A percentile compares a stretch with the other conserved stretches of the same genome.
phyloP scores from a whole-genome alignment of 2,888 invertebrate genomes.

The Stenoptilia bipunctidactyla region DNA sequence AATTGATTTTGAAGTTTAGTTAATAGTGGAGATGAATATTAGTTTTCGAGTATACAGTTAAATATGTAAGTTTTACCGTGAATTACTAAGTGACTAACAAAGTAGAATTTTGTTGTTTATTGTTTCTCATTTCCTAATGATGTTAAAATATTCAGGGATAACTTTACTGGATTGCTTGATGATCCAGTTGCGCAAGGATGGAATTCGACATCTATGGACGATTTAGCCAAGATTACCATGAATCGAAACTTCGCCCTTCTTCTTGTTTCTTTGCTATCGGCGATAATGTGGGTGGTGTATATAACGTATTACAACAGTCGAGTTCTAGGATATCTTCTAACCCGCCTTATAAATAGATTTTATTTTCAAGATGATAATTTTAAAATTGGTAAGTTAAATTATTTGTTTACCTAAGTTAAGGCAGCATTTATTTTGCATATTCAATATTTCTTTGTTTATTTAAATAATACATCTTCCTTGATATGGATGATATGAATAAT shows the following conservation, averaged over 20 bases:
- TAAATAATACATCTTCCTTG: too few species aligned
- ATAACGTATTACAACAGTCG: slow-evolving; percentile 96
- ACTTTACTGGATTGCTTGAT: slow-evolving; percentile 7
- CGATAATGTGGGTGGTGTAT: slow-evolving; percentile 93
- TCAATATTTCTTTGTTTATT: too few species aligned
- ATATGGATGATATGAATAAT: too few species aligned
- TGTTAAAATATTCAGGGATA: background rate
- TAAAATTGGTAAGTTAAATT: slow-evolving; percentile 86
- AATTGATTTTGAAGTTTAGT: too few species aligned
- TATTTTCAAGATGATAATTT: slow-evolving; percentile 89
- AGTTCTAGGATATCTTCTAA: slow-evolving; percentile 90
- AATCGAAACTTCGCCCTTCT: slow-evolving; percentile 83
- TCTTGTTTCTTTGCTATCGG: slow-evolving; percentile 84
- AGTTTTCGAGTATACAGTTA: too few species aligned
- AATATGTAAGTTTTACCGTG: too few species aligned
- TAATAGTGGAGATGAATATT: too few species aligned
- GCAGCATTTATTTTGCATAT: too few species aligned
- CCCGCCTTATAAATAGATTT: slow-evolving; percentile 89
- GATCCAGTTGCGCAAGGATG: slow-evolving; percentile 60
- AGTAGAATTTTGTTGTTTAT: too few species aligned
- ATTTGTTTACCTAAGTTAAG: too few species aligned
- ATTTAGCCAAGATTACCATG: slow-evolving; percentile 76
- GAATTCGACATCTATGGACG: slow-evolving; percentile 68
- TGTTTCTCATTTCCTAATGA: too few species aligned
- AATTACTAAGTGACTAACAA: too few species aligned